phyloP scores from a whole-genome alignment of 2,113 vertebrate genomes.

The Merops nubicus region DNA sequence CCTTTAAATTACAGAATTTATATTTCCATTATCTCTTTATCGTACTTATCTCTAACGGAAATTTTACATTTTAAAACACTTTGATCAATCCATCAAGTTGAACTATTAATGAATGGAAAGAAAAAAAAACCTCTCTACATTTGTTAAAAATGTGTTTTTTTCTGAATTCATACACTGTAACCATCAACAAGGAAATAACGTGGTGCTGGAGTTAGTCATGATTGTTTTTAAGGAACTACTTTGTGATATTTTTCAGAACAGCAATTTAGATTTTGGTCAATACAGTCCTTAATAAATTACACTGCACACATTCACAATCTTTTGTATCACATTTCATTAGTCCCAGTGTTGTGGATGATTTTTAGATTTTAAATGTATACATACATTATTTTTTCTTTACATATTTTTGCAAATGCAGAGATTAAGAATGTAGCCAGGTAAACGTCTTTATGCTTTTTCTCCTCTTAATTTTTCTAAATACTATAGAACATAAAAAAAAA shows the following conservation, averaged over 20 bases:
- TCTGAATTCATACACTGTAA: not conserved
- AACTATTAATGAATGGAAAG: not conserved
- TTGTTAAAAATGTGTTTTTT: not conserved
- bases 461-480: not conserved
- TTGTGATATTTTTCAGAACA: not conserved
- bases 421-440: not conserved
- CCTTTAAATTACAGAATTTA: conserved; percentile 5
- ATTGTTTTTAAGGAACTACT: not conserved
- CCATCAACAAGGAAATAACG: not conserved
- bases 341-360: not conserved
- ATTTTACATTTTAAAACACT: not conserved
- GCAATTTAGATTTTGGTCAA: not conserved
- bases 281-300: not conserved
- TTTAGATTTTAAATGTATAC: not conserved
- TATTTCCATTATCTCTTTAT: not conserved
- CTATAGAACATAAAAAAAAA: not conserved
- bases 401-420: not conserved
- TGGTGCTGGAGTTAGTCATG: not conserved
- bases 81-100: not conserved
- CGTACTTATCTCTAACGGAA: not conserved
- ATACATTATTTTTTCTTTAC: not conserved
- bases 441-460: not conserved
- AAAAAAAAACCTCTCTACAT: not conserved
- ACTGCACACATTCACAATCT: not conserved
- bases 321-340: not conserved